Conservation (phyloP, 2,888 invertebrate species). For the Psylliodes chrysocephalus region DNA sequence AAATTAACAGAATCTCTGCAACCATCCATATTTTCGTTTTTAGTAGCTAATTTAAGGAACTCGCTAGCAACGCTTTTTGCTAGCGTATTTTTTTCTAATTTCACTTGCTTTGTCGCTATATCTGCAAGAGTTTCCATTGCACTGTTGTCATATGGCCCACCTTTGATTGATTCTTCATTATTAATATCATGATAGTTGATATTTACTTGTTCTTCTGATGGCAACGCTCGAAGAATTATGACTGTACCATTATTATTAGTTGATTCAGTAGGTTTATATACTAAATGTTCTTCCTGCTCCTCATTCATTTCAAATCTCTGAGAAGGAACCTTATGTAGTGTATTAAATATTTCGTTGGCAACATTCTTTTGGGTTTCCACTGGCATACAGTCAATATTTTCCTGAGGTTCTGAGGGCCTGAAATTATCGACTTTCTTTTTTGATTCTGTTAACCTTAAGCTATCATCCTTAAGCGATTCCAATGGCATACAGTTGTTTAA, state of each 20-base stretch:
- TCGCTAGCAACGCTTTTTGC: constrained; percentile 76
- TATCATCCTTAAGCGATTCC: background rate
- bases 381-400: background rate
- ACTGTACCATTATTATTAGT: constrained; percentile 37
- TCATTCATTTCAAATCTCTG: constrained; percentile 27
- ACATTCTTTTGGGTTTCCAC: constrained; percentile 30
- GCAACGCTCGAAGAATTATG: constrained; percentile 34
- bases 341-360: constrained; percentile 34
- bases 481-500: constrained; percentile 9
- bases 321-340: constrained; percentile 23
- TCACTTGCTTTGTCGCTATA: constrained; percentile 62
- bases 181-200: constrained; percentile 28
- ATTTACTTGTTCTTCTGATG: constrained; percentile 29
- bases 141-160: constrained; percentile 60
- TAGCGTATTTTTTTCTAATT: constrained; percentile 63
- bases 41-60: constrained; percentile 71
- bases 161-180: constrained; percentile 32
- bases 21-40: constrained; percentile 54
- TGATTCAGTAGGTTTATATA: constrained; percentile 18
- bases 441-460: background rate
- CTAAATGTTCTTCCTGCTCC: constrained; percentile 23
- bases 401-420: background rate
- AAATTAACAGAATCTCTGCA: constrained; percentile 47
- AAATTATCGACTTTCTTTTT: background rate
- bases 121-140: constrained; percentile 65